These are phyloP conservation scores for Poecile montanus DNA, from an alignment of 2,797 vertebrate genomes.

Conservation along the genomic window DNA sequence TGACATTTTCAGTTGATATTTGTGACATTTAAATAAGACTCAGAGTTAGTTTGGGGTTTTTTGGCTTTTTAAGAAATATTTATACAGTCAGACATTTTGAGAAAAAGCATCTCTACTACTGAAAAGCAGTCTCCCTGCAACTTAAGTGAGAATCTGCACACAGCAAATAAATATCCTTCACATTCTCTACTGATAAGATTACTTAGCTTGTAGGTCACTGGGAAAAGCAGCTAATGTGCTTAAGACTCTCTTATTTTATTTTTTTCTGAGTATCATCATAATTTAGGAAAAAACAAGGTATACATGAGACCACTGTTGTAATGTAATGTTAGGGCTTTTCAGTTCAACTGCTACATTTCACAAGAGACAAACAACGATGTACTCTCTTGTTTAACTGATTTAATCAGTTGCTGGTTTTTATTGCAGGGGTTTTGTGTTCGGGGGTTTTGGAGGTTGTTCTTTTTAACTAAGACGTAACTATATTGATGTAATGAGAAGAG, in stretches of 20 bases:
- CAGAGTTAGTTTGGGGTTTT: neutral
- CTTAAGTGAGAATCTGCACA: neutral
- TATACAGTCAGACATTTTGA: neutral
- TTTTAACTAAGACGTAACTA: neutral
- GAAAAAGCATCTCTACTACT: neutral
- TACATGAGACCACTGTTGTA: neutral
- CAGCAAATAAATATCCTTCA: neutral
- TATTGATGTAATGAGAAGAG: neutral
- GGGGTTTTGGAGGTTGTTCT: neutral
- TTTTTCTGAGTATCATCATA: neutral
- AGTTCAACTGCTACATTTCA: neutral
- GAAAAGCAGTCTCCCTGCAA: neutral
- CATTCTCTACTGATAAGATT: neutral
- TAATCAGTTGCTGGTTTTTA: neutral
- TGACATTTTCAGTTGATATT: neutral
- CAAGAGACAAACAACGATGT: neutral
- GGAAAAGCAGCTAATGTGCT: neutral
- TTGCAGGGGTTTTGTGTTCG: neutral
- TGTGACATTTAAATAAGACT: slow-evolving; percentile 33
- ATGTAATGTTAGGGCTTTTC: neutral
- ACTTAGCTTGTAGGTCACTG: neutral
- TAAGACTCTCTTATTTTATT: neutral
- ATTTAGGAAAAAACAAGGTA: neutral
- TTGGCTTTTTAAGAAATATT: slow-evolving; percentile 6
- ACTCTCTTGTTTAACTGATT: neutral